Percentiles rank a stretch among this genome's conserved stretches.
These are phyloP conservation scores for Alosa sapidissima DNA, from an alignment of 2,797 vertebrate genomes.

Conservation along the genomic window DNA sequence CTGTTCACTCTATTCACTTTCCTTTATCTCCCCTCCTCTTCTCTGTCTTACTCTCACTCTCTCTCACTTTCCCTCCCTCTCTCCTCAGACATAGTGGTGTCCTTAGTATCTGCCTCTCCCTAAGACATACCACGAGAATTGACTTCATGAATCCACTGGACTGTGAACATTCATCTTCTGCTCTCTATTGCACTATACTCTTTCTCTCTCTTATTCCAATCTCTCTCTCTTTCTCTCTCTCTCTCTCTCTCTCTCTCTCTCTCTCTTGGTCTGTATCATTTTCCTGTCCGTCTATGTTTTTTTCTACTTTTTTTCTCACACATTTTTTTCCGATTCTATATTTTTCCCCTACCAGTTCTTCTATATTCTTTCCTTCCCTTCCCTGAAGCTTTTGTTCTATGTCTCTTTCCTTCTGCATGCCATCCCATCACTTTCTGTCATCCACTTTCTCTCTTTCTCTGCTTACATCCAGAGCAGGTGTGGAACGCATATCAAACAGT, in stretches of 20 bases:
- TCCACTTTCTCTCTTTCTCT: slow-evolving; percentile 21
- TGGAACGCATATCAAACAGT: slow-evolving; percentile 62
- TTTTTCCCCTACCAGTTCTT: neutral
- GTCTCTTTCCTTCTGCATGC: neutral
- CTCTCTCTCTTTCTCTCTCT: neutral
- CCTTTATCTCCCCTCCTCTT: slow-evolving; percentile 19
- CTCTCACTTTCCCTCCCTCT: slow-evolving; percentile 8
- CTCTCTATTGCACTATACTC: slow-evolving; percentile 42
- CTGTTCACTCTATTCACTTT: neutral
- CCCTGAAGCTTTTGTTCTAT: neutral
- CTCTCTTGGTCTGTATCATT: neutral
- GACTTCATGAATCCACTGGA: slow-evolving; percentile 58
- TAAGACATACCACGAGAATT: slow-evolving; percentile 58
- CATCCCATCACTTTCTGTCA: slow-evolving; percentile 13
- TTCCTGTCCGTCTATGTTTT: neutral
- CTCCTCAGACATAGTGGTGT: slow-evolving; percentile 51
- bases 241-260: neutral
- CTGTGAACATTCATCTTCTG: slow-evolving; percentile 49
- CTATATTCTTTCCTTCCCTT: neutral
- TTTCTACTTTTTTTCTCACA: neutral
- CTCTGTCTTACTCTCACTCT: slow-evolving; percentile 10
- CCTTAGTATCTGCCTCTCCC: slow-evolving; percentile 54
- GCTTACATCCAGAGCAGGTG: slow-evolving; percentile 48
- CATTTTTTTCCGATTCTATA: neutral
- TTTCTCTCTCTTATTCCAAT: slow-evolving; percentile 9